Base-by-base conservation (phyloP, 1,140 invertebrate species). In the Conus betulinus region DNA sequence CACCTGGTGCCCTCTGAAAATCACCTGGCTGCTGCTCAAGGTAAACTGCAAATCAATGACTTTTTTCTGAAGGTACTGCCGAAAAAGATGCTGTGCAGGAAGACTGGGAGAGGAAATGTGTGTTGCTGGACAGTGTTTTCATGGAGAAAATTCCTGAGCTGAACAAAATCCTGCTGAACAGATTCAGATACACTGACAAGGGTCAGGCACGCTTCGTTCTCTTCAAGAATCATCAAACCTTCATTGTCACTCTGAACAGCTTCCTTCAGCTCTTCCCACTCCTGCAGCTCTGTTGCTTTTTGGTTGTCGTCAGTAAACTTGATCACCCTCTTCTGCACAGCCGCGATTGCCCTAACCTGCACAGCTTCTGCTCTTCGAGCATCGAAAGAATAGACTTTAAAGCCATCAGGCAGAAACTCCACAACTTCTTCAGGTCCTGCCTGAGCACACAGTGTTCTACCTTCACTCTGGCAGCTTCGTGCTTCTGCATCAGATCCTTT, bases 311-410 rank as follows among this genome's bases (percentile, higher is more conserved):
- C 74, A 5, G 53, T n/a, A 57, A 78, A 87, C 15, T 55, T 78
- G 74, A 87, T 55, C 8, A 87, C 85, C 57, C 85, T 76, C 23
- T 27, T 52, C 27, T 87, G 74, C 13, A 87, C 85, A 3, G 71
- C 74, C 6, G 55, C 51, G 39, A 39, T 8, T 20, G 51, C 71
- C 17, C 53, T 27, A 8, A 79, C 13, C 71, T 55, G 85, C 74
- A 87, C 53, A 27, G 15, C 53, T 57, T 87, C 85, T n/a, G 85
- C 85, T 27, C 71, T 52, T 17, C 10, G 27, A 8, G 13, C 85
- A 57, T 79, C 71, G 20, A 87, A 87, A 4, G 85, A 87, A 15
- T 87, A 25, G 20, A 87, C 53, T n/a, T 57, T 39, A 17, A 87
- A 76, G 11, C 74, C 67, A 23, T 55, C 23, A n/a, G 51, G 52